These are phyloP conservation scores for Pithys albifrons DNA, from an alignment of 2,113 vertebrate genomes.

Conservation along the genomic window DNA sequence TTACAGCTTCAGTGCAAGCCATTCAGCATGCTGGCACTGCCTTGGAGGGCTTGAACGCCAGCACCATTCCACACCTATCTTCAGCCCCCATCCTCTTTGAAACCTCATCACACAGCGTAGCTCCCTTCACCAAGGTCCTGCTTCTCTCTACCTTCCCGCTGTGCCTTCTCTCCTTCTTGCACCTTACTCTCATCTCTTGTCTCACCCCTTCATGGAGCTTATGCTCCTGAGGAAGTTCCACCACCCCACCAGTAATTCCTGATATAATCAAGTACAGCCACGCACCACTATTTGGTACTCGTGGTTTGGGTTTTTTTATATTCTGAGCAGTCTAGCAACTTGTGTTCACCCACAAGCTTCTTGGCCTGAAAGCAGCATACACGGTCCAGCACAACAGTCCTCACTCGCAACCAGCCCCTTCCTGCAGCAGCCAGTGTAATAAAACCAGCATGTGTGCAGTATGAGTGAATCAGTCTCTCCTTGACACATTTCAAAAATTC, in stretches of 20 bases:
- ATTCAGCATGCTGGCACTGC: background rate
- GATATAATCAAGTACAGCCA: background rate
- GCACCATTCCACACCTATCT: accelerated
- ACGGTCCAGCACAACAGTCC: background rate
- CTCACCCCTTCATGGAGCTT: accelerated
- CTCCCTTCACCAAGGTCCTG: background rate
- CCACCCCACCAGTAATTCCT: background rate
- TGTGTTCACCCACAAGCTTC: accelerated
- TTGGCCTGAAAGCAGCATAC: accelerated
- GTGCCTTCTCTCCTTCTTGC: background rate
- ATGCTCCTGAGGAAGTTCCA: background rate
- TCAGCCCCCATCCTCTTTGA: background rate
- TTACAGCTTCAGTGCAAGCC: background rate
- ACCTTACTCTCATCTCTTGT: background rate
- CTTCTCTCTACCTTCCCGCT: background rate
- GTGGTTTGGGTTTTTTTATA: background rate
- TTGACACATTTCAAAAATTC: background rate
- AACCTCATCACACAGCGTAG: accelerated
- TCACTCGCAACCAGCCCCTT: accelerated
- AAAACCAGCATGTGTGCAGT: background rate
- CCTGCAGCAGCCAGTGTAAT: background rate
- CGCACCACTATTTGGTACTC: background rate
- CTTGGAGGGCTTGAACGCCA: background rate
- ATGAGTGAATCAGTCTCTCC: background rate
- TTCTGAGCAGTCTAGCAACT: background rate